Conservation (phyloP, 2,888 invertebrate species). For the Pharmacophagus antenor region DNA sequence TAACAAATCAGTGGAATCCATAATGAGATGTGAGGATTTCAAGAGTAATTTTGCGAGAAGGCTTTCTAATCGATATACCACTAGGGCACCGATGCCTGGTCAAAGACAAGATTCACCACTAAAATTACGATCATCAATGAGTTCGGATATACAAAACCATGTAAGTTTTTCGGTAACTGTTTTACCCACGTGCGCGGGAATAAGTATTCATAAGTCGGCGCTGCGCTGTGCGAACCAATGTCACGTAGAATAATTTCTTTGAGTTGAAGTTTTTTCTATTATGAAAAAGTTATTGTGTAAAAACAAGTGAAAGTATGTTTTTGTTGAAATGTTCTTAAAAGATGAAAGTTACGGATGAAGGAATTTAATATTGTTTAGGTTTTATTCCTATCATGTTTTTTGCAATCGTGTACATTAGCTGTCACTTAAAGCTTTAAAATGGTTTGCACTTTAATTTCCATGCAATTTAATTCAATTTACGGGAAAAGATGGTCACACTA, state of each 20-base stretch:
- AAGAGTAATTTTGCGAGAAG: constrained; percentile 75
- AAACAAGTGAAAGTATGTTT: constrained; percentile 28
- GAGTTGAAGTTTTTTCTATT: constrained; percentile 10
- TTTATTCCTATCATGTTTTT: not conserved
- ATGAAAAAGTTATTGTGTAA: constrained; percentile 15
- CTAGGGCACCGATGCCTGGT: constrained; percentile 49
- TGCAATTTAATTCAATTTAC: no score
- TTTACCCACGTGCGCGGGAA: not conserved
- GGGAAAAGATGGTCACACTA: no score
- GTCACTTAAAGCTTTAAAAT: not conserved
- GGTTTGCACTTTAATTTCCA: not conserved
- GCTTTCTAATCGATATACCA: constrained; percentile 68
- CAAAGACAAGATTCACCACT: constrained; percentile 49
- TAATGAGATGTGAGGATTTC: constrained; percentile 75
- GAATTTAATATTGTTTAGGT: not conserved
- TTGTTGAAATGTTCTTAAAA: not conserved
- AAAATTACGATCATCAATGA: constrained; percentile 46
- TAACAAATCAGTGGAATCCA: constrained; percentile 68
- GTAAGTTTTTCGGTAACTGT: constrained; percentile 48
- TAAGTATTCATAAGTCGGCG: not conserved
- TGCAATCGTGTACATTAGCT: not conserved
- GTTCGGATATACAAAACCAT: constrained; percentile 44
- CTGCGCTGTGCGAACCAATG: not conserved
- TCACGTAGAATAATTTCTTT: constrained; percentile 15
- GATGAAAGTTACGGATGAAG: not conserved